These are phyloP conservation scores for Lasaia peninsularis DNA, from an alignment of 1,140 invertebrate species.

Conservation along the genomic window DNA sequence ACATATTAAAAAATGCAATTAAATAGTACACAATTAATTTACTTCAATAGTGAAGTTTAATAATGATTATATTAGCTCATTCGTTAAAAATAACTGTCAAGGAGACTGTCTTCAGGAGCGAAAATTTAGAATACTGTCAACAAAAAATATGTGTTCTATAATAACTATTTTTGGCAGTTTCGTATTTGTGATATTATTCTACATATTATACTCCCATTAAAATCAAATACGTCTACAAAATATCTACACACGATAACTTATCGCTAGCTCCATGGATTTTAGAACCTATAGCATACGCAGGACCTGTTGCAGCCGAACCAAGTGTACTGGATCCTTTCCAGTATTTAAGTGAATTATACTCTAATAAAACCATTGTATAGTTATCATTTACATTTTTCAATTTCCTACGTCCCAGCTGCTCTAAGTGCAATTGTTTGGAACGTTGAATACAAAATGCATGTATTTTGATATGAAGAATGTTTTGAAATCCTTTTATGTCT, in stretches of 20 bases:
- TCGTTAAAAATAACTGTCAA: too few relatives aligned
- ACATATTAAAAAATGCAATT: too few relatives aligned
- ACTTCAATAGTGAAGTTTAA: too few relatives aligned
- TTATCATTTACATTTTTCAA: conserved; percentile 72
- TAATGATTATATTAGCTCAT: too few relatives aligned
- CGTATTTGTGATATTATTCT: too few relatives aligned
- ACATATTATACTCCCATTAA: too few relatives aligned
- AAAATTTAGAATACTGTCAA: too few relatives aligned
- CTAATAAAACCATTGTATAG: conserved; percentile 59
- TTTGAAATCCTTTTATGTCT: conserved; percentile 4
- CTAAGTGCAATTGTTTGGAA: conserved; percentile 8
- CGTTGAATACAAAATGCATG: conserved; percentile 3
- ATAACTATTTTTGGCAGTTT: too few relatives aligned
- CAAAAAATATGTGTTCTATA: too few relatives aligned
- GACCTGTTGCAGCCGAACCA: conserved; percentile 50
- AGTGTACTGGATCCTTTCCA: conserved; percentile 65
- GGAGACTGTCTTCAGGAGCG: too few relatives aligned
- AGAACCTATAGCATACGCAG: conserved; percentile 35
- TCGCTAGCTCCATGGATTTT: conserved; percentile 20
- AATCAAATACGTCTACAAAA: too few relatives aligned
- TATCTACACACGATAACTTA: neutral
- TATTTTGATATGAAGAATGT: neutral
- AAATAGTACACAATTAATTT: too few relatives aligned
- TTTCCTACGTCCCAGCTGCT: conserved; percentile 29
- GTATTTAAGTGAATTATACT: conserved; percentile 70